Percentiles rank a stretch among this genome's conserved stretches.
Conservation (phyloP, 2,797 vertebrate species). For the Sebastes kiyomatsui region DNA sequence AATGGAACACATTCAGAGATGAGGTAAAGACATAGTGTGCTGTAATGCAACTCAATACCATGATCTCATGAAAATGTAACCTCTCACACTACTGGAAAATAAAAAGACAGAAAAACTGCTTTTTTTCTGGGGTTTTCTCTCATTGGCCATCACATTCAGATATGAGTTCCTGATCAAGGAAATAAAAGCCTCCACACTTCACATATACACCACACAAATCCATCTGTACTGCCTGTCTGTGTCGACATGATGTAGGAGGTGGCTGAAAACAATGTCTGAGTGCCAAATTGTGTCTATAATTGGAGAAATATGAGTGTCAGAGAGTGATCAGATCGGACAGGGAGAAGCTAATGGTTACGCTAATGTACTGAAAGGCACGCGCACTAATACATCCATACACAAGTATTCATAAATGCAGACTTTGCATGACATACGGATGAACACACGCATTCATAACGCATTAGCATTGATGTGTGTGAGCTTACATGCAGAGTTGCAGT, state of each 20-base stretch:
- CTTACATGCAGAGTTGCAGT: not conserved
- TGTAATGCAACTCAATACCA: not conserved
- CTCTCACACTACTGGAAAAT: not conserved
- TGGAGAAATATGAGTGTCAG: not conserved
- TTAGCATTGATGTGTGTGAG: constrained; percentile 5
- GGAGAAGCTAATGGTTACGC: constrained; percentile 34
- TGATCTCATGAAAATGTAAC: not conserved
- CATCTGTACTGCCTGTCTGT: not conserved
- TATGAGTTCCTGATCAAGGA: not conserved
- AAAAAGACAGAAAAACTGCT: not conserved
- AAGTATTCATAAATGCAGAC: constrained; percentile 45
- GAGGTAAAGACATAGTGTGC: not conserved
- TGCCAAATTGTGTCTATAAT: not conserved
- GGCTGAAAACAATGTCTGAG: not conserved
- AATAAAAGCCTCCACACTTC: not conserved
- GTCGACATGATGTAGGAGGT: no score
- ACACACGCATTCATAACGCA: not conserved
- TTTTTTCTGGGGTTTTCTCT: not conserved
- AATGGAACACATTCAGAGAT: not conserved
- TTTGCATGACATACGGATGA: constrained; percentile 6
- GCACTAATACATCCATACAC: constrained; percentile 40
- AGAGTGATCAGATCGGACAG: constrained; percentile 41
- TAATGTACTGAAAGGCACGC: constrained; percentile 34
- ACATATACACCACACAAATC: no score
- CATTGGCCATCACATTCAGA: not conserved